These are phyloP conservation scores for Limnothrissa miodon DNA, from an alignment of 2,113 vertebrate species.

Conservation along the genomic window DNA sequence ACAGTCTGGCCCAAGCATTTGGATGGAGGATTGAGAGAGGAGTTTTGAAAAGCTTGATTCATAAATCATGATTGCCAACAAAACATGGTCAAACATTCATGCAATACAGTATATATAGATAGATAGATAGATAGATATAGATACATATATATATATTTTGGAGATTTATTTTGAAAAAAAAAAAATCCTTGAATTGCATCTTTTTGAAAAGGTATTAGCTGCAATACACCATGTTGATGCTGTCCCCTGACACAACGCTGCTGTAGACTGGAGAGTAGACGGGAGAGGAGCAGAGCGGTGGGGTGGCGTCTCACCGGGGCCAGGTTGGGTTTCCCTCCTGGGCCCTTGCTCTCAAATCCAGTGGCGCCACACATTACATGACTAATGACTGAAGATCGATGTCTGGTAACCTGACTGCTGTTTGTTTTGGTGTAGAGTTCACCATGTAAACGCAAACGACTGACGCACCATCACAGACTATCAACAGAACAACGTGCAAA, in stretches of 20 bases:
- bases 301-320: conserved; percentile 51
- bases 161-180: not conserved
- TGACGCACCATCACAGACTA: conserved; percentile 51
- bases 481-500: not conserved
- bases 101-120: too few species aligned
- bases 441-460: conserved; percentile 53
- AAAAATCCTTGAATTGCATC: not conserved
- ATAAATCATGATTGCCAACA: not conserved
- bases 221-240: conserved; percentile 46
- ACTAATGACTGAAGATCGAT: conserved; percentile 76
- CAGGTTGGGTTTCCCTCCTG: conserved; percentile 63
- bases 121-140: too few species aligned
- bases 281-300: not conserved
- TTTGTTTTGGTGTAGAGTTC: conserved; percentile 66
- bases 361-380: conserved; percentile 70
- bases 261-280: conserved; percentile 38
- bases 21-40: not conserved
- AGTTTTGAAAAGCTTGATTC: too few species aligned
- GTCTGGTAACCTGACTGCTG: conserved; percentile 65
- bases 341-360: conserved; percentile 60
- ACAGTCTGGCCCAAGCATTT: not conserved
- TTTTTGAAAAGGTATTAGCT: not conserved
- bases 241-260: conserved; percentile 65
- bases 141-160: not conserved
- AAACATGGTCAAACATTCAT: too few species aligned